Percentiles rank a stretch among this genome's conserved stretches.
Conservation (phyloP, 2,888 invertebrate species). For the Actias luna region DNA sequence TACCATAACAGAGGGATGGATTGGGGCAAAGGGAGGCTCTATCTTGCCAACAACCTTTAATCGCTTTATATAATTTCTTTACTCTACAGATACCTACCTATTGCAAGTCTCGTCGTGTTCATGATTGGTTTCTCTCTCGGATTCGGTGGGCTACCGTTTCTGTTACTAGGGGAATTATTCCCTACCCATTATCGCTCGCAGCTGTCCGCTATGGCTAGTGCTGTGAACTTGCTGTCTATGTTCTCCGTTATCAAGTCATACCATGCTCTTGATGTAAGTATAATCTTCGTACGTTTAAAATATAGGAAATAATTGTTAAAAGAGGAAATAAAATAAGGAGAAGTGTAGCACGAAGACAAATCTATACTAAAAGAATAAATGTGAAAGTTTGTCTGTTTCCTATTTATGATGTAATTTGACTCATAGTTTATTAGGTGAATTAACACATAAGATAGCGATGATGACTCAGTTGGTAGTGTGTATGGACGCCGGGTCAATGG, state of each 20-base stretch:
- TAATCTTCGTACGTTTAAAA: not conserved
- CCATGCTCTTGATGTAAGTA: conserved; percentile 68
- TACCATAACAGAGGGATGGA: no score
- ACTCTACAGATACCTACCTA: conserved; percentile 73
- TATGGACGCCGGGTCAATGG: no score
- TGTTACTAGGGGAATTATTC: conserved; percentile 83
- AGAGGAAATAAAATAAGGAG: not conserved
- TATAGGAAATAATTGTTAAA: not conserved
- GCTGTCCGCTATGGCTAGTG: conserved; percentile 79
- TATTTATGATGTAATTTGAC: no score
- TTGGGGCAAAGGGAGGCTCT: no score
- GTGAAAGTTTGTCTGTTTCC: no score
- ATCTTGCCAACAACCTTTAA: no score
- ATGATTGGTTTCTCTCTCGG: conserved; percentile 84
- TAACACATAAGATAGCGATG: no score
- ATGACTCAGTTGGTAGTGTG: no score
- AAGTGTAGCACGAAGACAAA: not conserved
- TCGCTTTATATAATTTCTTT: not conserved
- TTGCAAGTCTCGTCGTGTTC: conserved; percentile 79
- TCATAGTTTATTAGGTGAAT: no score
- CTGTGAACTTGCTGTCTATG: conserved; percentile 79
- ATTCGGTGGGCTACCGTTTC: conserved; percentile 83
- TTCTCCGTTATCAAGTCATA: conserved; percentile 82
- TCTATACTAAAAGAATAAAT: no score
- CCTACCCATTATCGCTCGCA: conserved; percentile 80